phyloP scores from a whole-genome alignment of 53 echinoderm and acorn worm species.

The Zoroaster sp. region DNA sequence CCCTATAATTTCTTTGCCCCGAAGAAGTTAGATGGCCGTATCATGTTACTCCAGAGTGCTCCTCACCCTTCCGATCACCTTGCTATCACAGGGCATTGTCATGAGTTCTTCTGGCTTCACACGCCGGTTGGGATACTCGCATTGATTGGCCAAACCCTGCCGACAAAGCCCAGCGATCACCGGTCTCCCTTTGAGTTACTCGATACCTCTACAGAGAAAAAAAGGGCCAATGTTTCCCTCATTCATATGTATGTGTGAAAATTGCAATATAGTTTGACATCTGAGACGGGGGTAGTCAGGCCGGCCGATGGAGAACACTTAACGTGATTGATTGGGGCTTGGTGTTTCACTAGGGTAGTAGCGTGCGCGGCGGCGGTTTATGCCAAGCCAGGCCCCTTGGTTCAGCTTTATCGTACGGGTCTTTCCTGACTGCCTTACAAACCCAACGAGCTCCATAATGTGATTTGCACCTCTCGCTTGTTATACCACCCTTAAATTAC shows the following conservation, averaged over 20 bases:
- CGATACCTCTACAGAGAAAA: constrained; percentile 45
- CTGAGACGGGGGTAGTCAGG: constrained; percentile 44
- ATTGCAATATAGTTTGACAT: constrained; percentile 74
- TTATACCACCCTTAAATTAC: constrained; percentile 52
- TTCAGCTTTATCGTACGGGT: background rate
- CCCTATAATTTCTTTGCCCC: constrained; percentile 60
- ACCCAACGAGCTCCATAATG: constrained; percentile 28
- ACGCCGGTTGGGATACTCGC: constrained; percentile 48
- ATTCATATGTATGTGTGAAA: constrained; percentile 72
- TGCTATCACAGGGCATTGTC: constrained; percentile 27
- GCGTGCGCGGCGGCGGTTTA: constrained; percentile 1
- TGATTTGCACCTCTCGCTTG: constrained; percentile 39
- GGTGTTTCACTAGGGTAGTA: constrained; percentile 17
- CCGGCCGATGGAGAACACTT: constrained; percentile 54
- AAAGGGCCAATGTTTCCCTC: constrained; percentile 57
- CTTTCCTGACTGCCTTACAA: background rate
- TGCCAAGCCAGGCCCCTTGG: background rate
- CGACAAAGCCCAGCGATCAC: constrained; percentile 57
- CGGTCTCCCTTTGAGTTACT: constrained; percentile 60
- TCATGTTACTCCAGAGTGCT: constrained; percentile 52
- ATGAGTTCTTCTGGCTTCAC: constrained; percentile 8
- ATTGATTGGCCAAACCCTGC: constrained; percentile 59
- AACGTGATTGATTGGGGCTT: constrained; percentile 54
- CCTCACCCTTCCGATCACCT: constrained; percentile 27
- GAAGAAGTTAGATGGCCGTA: constrained; percentile 64